Evolutionary conservation across 1,140 invertebrate genomes (phyloP), one percentile per base, ranked within the genome.

Genomic region (Macrotrachela quadricornifera): DNA sequence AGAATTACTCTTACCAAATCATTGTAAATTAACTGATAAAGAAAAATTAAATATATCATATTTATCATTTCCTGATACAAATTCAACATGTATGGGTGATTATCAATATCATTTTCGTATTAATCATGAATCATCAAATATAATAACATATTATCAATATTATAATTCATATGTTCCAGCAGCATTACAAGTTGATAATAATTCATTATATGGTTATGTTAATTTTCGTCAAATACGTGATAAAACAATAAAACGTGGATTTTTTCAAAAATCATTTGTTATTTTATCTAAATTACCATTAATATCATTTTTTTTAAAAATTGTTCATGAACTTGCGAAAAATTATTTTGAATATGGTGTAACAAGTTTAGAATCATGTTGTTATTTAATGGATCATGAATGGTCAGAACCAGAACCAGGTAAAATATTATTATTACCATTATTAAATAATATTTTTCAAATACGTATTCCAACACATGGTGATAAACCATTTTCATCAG

Each of bases 141-240:
- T 37, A 30, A 30, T 8, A 30, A 30, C 21, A 30, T 30, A 2
- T 30, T 30, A 30, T 30, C 21, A 30, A 30, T 30, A 30, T 30
- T 30, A 30, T 30, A 30, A 30, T 30, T 30, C 21, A 30, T 4
- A 2, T 30, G 21, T 57, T 45, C 13, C 56, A 16, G 45, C 59
- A 36, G 51, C 52, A 30, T 60, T 65, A 13, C 59, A 71, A 63
- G 61, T 61, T 57, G 69, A 72, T 54, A 58, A 61, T 56, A 64
- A 65, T n/a, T 63, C 66, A 59, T 67, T 65, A 59, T 94, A 85
- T 79, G 92, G 91, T 46, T 97, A 85, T 74, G 91, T 96, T 10
- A 95, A 94, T 71, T 99, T 97, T 70, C 76, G 92, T 57, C 91
- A 95, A 77, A 87, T 91, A 30, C 91, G 91, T 68, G 90, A 97